Percentiles rank a stretch among this genome's conserved stretches.
These are phyloP conservation scores for Rhinolophus ferrumequinum DNA, from an alignment of 2,113 vertebrate genomes.

Conservation along the genomic window DNA sequence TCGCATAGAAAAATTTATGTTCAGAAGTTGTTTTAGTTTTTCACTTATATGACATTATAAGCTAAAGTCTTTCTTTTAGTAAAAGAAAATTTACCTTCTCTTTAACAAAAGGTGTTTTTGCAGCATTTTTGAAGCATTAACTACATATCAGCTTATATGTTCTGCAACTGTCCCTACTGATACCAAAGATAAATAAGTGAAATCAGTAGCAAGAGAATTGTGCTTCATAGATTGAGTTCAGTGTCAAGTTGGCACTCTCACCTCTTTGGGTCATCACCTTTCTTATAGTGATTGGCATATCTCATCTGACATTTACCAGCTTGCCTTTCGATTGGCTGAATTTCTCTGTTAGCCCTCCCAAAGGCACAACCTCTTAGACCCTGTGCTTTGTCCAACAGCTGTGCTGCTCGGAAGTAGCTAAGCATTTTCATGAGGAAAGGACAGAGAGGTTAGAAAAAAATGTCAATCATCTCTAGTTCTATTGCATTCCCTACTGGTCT, in stretches of 20 bases:
- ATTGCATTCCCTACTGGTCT: constrained; percentile 28
- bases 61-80: not conserved
- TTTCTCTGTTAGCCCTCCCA: constrained; percentile 61
- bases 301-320: constrained; percentile 68
- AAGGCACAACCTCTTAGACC: constrained; percentile 66
- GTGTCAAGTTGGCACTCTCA: constrained; percentile 11
- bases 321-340: not conserved
- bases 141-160: not conserved
- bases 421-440: constrained; percentile 82
- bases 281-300: constrained; percentile 66
- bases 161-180: not conserved
- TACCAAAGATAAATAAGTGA: not conserved
- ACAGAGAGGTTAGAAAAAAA: constrained; percentile 77
- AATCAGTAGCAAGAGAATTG: not conserved
- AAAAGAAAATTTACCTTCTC: not conserved
- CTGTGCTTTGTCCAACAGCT: constrained; percentile 59
- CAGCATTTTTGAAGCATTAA: not conserved
- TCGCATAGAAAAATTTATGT: not conserved
- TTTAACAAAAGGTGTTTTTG: not conserved
- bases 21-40: not conserved
- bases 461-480: constrained; percentile 67
- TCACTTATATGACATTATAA: not conserved
- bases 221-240: constrained; percentile 14
- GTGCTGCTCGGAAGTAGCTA: not conserved
- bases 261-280: constrained; percentile 59